Evolutionary conservation across 2,888 invertebrate species (phyloP), one percentile per base, ranked within the genome.

Genomic region (Uloborus plumipes): DNA sequence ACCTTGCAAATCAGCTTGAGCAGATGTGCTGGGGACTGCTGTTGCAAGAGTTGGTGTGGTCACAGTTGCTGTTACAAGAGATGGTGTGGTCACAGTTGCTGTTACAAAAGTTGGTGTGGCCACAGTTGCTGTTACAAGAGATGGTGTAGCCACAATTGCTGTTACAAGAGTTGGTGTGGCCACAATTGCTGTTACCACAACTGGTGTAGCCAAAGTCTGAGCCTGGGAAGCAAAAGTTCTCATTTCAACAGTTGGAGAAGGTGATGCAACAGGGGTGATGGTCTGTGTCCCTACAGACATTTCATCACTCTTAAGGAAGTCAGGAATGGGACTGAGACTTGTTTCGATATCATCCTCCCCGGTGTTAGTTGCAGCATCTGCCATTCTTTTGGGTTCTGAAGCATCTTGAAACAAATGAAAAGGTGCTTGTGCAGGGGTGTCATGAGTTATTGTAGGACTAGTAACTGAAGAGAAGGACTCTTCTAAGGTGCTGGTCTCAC

Each of bases 341-440:
- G 71, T 75, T 31, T 71, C 74, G n/a, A 81, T 59, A 16, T 85
- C 85, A 47, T 85, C 85, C 55, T 85, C 85, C 67, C 75, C 72
- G 18, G 85, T 85, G 47, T 85, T 85, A 47, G 85, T 85, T 20
- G 85, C 84, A 67, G 85, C 85, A 84, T 85, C 85, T 9, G 79
- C 82, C 72, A 84, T 84, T 9, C 67, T 80, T 70, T 84, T 85
- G 26, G 81, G 72, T 16, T 53, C 50, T 18, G 78, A 51, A 22
- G 71, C 31, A 18, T 85, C 84, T 39, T 75, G 82, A 69, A 80
- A 76, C 59, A 77, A 84, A 76, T 81, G 81, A 50, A 82, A 58
- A 64, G 85, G 84, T 50, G 76, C 80, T 72, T 84, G 85, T 15
- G 81, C 58, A 18, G 80, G 55, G 26, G 79, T 81, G 22, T 80